Evolutionary conservation across 2,797 vertebrate species (phyloP).

Genomic region (Pampus argenteus): DNA sequence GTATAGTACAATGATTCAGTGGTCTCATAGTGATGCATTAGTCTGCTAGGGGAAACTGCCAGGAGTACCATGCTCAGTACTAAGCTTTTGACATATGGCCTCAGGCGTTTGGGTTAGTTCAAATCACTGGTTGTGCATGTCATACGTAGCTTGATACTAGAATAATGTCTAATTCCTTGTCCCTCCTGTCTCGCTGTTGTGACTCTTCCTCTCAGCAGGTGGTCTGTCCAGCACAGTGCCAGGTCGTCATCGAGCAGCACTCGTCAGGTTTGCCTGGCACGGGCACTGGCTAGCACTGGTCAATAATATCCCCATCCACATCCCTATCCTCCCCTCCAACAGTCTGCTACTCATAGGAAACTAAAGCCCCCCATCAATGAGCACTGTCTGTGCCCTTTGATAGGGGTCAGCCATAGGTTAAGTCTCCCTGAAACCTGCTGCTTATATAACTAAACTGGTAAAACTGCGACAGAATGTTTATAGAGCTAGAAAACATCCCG

Average conservation of each 20-base stretch:
- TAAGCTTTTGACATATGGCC: too few species aligned
- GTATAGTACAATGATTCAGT: neutral
- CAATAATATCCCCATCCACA: conserved; percentile 11
- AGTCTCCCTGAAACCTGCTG: conserved; percentile 37
- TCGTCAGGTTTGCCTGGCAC: conserved; percentile 75
- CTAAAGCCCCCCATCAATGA: neutral
- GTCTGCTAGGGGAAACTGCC: neutral
- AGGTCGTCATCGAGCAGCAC: conserved; percentile 83
- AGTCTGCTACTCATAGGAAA: conserved; percentile 5
- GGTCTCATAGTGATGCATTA: neutral
- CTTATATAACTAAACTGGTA: conserved; percentile 32
- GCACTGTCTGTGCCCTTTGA: conserved; percentile 2
- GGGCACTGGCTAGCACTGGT: conserved; percentile 76
- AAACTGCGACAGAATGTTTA: conserved; percentile 8
- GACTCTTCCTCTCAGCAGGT: conserved; percentile 40
- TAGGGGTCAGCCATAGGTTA: conserved; percentile 15
- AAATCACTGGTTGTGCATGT: neutral
- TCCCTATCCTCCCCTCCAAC: conserved; percentile 2
- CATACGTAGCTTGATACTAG: neutral
- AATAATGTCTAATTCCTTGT: neutral
- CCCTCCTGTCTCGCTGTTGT: conserved; percentile 33
- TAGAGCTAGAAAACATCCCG: neutral
- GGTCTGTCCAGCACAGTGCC: conserved; percentile 70
- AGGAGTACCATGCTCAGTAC: too few species aligned
- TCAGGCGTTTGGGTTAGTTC: too few species aligned